Conservation (phyloP, 2,888 invertebrate genomes). For the Rhingia rostrata region DNA sequence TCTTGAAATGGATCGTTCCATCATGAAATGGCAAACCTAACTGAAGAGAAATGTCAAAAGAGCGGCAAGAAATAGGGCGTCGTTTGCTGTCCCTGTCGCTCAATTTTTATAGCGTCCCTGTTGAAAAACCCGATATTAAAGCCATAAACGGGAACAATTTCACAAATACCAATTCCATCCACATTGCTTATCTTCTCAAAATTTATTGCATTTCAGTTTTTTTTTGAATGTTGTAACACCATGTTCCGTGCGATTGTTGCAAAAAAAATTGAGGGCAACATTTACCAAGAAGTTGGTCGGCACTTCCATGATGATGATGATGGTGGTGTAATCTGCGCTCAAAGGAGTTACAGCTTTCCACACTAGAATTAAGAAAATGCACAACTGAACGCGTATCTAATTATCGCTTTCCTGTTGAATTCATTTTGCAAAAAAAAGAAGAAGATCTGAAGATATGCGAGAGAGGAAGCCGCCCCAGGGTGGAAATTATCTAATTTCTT, state of each 20-base stretch:
- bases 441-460: slow-evolving; percentile 21
- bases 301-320: slow-evolving; percentile 5
- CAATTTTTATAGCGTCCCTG: too few species aligned
- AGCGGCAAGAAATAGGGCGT: too few species aligned
- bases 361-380: slow-evolving; percentile 37
- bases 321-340: slow-evolving; percentile 8
- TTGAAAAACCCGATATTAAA: too few species aligned
- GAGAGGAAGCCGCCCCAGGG: slow-evolving; percentile 11
- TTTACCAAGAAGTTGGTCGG: slow-evolving; percentile 19
- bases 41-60: too few species aligned
- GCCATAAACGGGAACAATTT: too few species aligned
- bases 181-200: too few species aligned
- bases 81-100: too few species aligned
- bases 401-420: slow-evolving; percentile 43
- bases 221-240: neutral
- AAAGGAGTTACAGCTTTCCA: neutral
- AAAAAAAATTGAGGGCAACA: slow-evolving; percentile 16
- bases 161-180: too few species aligned
- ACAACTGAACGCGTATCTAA: slow-evolving; percentile 50
- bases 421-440: slow-evolving; percentile 11
- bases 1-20: too few species aligned
- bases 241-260: slow-evolving; percentile 20
- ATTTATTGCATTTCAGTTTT: neutral
- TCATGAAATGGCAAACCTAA: too few species aligned
- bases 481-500: slow-evolving; percentile 29